Evolutionary conservation across 2,113 vertebrate genomes (phyloP), one percentile per base, ranked within the genome.

Genomic region (Tautogolabrus adspersus): DNA sequence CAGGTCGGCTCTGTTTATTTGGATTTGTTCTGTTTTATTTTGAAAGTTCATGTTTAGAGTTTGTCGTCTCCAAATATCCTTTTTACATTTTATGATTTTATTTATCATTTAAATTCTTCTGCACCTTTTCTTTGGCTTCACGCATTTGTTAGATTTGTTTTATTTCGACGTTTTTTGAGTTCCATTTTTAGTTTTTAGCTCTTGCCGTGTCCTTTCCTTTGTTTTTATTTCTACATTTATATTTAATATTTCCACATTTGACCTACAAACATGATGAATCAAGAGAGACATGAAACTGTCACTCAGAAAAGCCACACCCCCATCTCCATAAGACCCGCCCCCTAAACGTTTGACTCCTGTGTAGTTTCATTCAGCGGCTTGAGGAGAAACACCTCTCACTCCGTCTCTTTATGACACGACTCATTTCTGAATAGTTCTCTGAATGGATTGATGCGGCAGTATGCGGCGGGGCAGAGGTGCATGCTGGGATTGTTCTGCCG

Each of bases 401-500:
- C 6, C 0, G 0, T 58, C 21, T 21, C 54, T 54, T 21, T 22
- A 1, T 22, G 10, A 38, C 23, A 0, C 0, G 3, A 6, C 15
- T 2, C 18, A 13, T 42, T 22, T 46, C 10, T 23, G 60, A 9
- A 8, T n/a, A 1, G 9, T 49, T n/a, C 16, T 3, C 23, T 70
- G 74, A 52, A 81, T 66, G 86, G 85, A 75, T 21, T 19, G 59
- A 74, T 58, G 59, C 18, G 4, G 46, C 46, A 79, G 54, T 63
- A 89, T 91, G 88, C 46, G 19, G 82, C 15, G 88, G 10, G 23
- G 82, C 72, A 85, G 44, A 89, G 79, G 82, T 87, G 85, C 88
- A 87, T 91, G 88, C 85, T 93, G 85, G 86, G 82, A 84, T 75
- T 91, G 85, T 40, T 87, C 85, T 1, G 59, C 47, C 0, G 52